Evolutionary conservation across 1,140 invertebrate genomes (phyloP), one percentile per base, ranked within the genome.

Genomic region (Anagrus nilaparvatae): DNA sequence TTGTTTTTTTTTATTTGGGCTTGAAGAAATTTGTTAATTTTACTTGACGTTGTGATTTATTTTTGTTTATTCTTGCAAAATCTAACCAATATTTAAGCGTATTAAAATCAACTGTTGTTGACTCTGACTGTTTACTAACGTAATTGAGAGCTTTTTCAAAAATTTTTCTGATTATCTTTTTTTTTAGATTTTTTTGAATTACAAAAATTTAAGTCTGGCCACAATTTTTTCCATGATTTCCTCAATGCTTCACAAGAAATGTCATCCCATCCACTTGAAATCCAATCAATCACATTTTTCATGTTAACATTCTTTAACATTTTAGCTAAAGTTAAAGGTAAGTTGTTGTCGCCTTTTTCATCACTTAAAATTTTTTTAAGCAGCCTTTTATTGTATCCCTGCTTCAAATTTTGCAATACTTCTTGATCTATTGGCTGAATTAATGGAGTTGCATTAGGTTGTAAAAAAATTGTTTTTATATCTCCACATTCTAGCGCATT

Each of bases 341-440:
- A 21, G 21, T 39, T 12, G 30, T 2, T 34, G 10, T 27, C 29
- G 8, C 28, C n/a, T 27, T 25, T 20, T 5, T 9, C 27, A 6
- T 47, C 16, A 14, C 43, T 19, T n/a, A 7, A 23, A 13, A 23
- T 21, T n/a, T n/a, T n/a, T n/a, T n/a, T n/a, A n/a, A n/a, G n/a
- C n/a, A n/a, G n/a, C n/a, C n/a, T n/a, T n/a, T n/a, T n/a, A 27
- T 41, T 25, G 21, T 48, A 52, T 39, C 14, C 13, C 31, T 6
- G 14, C 43, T 47, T 52, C n/a, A 47, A 20, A 40, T 23, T 21
- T 36, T 47, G 35, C 16, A 69, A 60, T 39, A 66, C 54, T 10
- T 59, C 61, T 52, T 65, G 61, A 53, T 71, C 63, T 57, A 70
- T 62, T n/a, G 65, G 61, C 47, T 73, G 68, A 10, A 72, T 41